Base-by-base conservation (phyloP, 2,797 vertebrate species). In the Siniperca scherzeri region DNA sequence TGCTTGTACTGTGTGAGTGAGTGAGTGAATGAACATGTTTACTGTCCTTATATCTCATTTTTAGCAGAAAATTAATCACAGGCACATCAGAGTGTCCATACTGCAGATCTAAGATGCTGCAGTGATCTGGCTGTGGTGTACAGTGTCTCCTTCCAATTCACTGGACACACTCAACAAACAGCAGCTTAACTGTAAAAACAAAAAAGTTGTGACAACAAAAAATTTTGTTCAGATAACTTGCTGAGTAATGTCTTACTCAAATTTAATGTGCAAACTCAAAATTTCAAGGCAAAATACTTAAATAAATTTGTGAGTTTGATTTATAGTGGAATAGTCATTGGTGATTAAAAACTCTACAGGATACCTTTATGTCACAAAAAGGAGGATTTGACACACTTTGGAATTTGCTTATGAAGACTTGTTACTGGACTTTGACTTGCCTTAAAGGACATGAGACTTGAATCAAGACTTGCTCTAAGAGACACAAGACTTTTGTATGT, bases 1-100 rank as follows among this genome's bases (percentile, higher is more conserved):
- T 50, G 33, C 70, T 16, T 30, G 71, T 25, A 9, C 40, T 12
- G 33, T 21, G 56, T n/a, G 73, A 68, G 44, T 17, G 59, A 68
- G 44, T 21, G 70, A 67, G 53, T 10, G 30, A 30, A 30, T n/a
- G 77, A 25, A 61, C 38, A 72, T 70, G 55, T 65, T 70, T 59
- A 14, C 74, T 73, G 71, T 70, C 36, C 56, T 80, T 42, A 25
- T 46, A 64, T 59, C 72, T 83, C 42, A 42, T 84, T 89, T 87
- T 61, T 40, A 59, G 87, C 78, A 80, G 84, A 90, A 78, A 80
- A 83, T 81, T 27, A 73, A 81, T 88, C 69, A 61, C 42, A 60
- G 57, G 64, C 59, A 50, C 71, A 44, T 80, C 48, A 30, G 27
- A 61, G 61, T 9, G 53, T 72, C 67, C 67, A 66, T 52, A 0